Conservation (phyloP, 92 coral and sea anemone species). For the Phenganax subtilis region DNA sequence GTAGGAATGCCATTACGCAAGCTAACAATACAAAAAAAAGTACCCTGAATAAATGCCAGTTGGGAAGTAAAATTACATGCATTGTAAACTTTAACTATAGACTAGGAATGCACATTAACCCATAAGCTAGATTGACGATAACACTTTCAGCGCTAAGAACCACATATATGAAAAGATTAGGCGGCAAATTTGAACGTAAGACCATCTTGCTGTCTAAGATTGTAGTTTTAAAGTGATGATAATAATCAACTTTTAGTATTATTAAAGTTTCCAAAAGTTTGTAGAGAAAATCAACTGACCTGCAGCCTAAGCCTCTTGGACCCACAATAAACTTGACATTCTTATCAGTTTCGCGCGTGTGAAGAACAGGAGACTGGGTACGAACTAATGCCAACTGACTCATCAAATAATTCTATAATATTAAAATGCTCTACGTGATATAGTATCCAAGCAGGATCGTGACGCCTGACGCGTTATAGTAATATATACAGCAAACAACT, state of each 20-base stretch:
- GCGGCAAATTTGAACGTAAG: too few relatives aligned
- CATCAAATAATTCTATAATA: conserved; percentile 25
- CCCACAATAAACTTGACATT: conserved; percentile 80
- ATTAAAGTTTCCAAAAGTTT: background rate
- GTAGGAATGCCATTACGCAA: conserved; percentile 88
- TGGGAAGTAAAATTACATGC: too few relatives aligned
- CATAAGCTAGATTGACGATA: too few relatives aligned
- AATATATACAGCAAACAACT: conserved; percentile 9
- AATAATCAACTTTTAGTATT: too few relatives aligned
- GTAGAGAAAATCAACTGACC: conserved; percentile 44
- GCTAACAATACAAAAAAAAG: conserved; percentile 33
- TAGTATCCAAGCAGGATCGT: background rate
- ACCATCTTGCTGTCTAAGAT: too few relatives aligned
- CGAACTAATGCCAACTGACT: conserved; percentile 36
- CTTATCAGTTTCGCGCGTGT: conserved; percentile 57
- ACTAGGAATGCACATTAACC: too few relatives aligned
- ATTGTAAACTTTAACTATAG: too few relatives aligned
- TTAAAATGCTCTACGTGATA: background rate
- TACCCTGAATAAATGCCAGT: background rate
- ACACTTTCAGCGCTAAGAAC: too few relatives aligned
- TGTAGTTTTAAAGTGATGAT: too few relatives aligned
- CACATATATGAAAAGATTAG: too few relatives aligned
- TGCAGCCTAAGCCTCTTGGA: conserved; percentile 87
- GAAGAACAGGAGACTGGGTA: conserved; percentile 38
- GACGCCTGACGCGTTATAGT: background rate